phyloP scores from a whole-genome alignment of 2,888 invertebrate species.

The Yponomeuta malinellus region DNA sequence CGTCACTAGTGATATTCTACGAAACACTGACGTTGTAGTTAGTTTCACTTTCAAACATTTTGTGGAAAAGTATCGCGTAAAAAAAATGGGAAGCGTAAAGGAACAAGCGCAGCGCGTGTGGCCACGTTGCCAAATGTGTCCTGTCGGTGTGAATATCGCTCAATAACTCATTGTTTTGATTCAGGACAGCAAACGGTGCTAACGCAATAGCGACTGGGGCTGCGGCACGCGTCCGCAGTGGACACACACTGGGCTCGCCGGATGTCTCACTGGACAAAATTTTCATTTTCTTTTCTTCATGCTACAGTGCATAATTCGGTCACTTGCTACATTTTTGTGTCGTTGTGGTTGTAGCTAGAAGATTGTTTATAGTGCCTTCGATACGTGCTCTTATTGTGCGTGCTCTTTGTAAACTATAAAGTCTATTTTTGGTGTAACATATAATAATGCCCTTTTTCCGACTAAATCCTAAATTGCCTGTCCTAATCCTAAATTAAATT shows the following conservation, averaged over 20 bases:
- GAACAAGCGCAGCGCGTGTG: constrained; percentile 20
- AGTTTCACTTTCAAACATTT: constrained; percentile 8
- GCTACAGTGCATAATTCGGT: constrained; percentile 10
- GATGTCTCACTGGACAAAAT: constrained; percentile 8
- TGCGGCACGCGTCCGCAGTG: constrained; percentile 40
- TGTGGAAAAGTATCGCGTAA: constrained; percentile 13
- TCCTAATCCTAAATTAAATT: not conserved
- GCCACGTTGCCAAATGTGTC: constrained; percentile 27
- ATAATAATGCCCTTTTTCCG: too few species aligned
- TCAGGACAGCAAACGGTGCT: constrained; percentile 68
- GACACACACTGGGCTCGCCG: constrained; percentile 46
- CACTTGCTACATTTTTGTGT: not conserved
- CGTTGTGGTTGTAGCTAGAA: not conserved
- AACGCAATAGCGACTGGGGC: constrained; percentile 55
- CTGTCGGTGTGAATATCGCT: constrained; percentile 44
- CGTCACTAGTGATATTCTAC: not conserved
- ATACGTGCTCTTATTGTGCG: too few species aligned
- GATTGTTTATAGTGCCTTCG: too few species aligned
- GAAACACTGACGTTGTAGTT: not conserved
- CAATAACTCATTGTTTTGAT: constrained; percentile 56
- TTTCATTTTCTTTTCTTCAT: not conserved
- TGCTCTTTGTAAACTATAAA: too few species aligned
- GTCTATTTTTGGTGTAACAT: too few species aligned
- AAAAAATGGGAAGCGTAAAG: constrained; percentile 19
- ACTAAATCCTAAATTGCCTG: too few species aligned